Evolutionary conservation across 2,888 invertebrate genomes (phyloP).

Genomic region (Gisinianus flammeolus): DNA sequence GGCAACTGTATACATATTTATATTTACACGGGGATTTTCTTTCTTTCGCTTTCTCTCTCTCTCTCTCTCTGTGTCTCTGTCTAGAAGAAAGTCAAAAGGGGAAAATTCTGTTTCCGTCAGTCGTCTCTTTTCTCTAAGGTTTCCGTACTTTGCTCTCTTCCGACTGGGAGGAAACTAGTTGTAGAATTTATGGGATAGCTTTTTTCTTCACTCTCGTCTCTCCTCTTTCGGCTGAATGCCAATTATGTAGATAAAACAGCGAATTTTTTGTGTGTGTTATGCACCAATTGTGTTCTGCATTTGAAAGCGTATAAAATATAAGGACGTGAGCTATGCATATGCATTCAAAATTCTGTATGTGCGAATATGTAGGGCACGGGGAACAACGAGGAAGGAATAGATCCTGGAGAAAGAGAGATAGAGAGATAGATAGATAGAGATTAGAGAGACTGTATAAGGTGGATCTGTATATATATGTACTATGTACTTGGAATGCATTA

Average conservation of each 20-base stretch:
- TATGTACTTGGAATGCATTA: neutral
- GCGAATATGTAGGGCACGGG: neutral
- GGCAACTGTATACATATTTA: neutral
- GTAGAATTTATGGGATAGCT: constrained; percentile 13
- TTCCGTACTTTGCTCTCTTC: constrained; percentile 3
- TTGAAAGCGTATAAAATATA: neutral
- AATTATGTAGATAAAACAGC: constrained; percentile 12
- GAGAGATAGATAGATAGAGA: neutral
- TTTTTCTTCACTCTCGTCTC: neutral
- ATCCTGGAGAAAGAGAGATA: neutral
- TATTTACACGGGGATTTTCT: neutral
- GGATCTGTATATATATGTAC: neutral
- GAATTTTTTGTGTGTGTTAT: too few species aligned
- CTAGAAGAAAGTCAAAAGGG: neutral
- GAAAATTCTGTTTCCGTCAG: neutral
- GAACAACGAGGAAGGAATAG: neutral
- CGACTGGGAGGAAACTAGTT: neutral
- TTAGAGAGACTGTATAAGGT: neutral
- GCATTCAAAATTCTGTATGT: neutral
- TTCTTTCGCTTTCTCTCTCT: neutral
- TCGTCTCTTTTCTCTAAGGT: neutral
- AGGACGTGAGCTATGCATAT: neutral
- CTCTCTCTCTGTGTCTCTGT: neutral
- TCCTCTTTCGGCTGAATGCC: neutral
- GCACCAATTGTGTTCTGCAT: neutral